Base-by-base conservation (phyloP, 1,140 invertebrate genomes). In the Saccostrea cuccullata region DNA sequence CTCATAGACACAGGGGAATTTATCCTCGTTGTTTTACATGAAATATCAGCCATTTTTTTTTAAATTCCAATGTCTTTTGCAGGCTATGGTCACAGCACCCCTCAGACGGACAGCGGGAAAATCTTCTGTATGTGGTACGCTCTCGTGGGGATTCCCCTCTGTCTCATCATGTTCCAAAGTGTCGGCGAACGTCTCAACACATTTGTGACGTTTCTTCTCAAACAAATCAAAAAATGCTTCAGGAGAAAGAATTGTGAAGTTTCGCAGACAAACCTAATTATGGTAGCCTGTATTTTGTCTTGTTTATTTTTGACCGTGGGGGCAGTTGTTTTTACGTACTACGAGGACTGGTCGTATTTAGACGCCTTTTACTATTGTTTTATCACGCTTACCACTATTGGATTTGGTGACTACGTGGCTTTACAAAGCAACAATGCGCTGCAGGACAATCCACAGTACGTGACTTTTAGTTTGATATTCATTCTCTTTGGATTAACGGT, bases 281-380 rank as follows among this genome's bases (percentile, higher is more conserved):
- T 93, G 93, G 98, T 98, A 67, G 98, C 98, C 47, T 98, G 97
- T 40, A 98, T 98, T 93, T 96, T 99, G 26, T 99, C 98, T 77
- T 98, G 97, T 12, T 96, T 99, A 70, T 98, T 99, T n/a, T 98
- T 99, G 90, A 98, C 98, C 15, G 97, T 98, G 2, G 99, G 99
- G 83, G 99, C 99, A 0, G 98, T 97, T 0, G 98, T 98, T 0
- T 99, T 99, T 95, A 98, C 98, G 9, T 96, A 97, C 56, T 99
- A 99, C 94, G 99, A 99, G 94, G 97, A 97, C 3, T 99, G 99
- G 99, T 97, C 97, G 87, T 99, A 99, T 94, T 99, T 99, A 93
- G 98, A 99, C 94, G 98, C 98, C 87, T 98, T 99, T 91, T 99
- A 99, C 95, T 99, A 99, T 94, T 99, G 99, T 94, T 99, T 99